phyloP scores from a whole-genome alignment of 2,888 invertebrate genomes.

The Strigamia maritima region DNA sequence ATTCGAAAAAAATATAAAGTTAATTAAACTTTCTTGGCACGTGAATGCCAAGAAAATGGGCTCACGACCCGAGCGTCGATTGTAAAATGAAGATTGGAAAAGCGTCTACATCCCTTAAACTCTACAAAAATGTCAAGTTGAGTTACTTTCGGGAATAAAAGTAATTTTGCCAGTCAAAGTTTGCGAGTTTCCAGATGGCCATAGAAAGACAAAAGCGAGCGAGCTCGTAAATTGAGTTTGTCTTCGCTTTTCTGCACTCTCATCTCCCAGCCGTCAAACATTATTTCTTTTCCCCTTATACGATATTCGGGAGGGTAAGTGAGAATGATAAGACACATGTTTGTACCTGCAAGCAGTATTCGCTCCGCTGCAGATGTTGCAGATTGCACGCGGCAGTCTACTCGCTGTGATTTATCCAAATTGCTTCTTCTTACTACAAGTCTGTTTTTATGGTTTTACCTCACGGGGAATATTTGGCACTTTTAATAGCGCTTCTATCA shows the following conservation, averaged over 20 bases:
- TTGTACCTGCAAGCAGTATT: neutral
- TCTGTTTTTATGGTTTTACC: conserved; percentile 6
- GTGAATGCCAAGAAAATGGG: neutral
- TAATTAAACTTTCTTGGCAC: neutral
- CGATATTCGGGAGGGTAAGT: neutral
- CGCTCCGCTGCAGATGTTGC: neutral
- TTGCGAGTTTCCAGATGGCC: conserved; percentile 10
- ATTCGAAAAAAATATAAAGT: too few relatives aligned
- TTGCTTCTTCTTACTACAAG: conserved; percentile 31
- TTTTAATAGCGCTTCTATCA: conserved; percentile 1
- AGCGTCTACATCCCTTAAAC: neutral
- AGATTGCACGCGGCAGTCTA: conserved; percentile 3
- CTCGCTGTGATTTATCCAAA: conserved; percentile 9
- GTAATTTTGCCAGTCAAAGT: neutral
- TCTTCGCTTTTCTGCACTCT: neutral
- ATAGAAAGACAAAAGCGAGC: neutral
- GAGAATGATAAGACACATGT: conserved; percentile 15
- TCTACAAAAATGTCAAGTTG: conserved; percentile 1
- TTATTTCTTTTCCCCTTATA: neutral
- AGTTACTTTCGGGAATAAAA: neutral
- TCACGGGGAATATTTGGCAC: conserved; percentile 2
- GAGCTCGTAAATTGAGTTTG: neutral
- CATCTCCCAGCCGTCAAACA: neutral
- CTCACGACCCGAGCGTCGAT: neutral
- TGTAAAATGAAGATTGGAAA: neutral